Percentiles rank a stretch among this genome's conserved stretches.
Evolutionary conservation across 2,888 invertebrate genomes (phyloP).

Genomic region (Nowickia ferox): DNA sequence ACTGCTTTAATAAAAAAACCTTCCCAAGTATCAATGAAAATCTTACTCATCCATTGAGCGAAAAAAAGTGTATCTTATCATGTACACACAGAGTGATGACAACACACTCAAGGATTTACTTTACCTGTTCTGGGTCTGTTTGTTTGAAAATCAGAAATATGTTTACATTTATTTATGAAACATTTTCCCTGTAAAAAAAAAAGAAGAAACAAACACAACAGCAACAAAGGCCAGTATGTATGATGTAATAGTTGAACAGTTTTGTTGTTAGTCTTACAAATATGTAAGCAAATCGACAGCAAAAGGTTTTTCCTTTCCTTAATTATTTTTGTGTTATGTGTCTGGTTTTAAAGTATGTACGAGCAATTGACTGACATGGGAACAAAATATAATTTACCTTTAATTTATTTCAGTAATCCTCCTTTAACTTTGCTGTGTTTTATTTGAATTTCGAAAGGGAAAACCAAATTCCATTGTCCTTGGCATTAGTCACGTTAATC

Average conservation of each 20-base stretch:
- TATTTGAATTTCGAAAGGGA: neutral
- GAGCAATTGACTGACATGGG: conserved; percentile 24
- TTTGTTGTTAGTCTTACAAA: neutral
- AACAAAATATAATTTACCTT: neutral
- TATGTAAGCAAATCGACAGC: neutral
- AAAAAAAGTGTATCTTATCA: neutral
- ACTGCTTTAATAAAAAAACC: neutral
- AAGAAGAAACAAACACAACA: neutral
- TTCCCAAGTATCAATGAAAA: neutral
- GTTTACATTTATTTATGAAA: neutral
- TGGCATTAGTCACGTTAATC: conserved; percentile 29
- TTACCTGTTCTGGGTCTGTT: neutral
- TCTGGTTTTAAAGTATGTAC: neutral
- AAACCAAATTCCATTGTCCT: neutral
- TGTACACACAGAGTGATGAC: neutral
- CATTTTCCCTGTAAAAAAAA: neutral
- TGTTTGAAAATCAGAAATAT: neutral
- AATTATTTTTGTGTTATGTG: neutral
- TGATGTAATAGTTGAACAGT: conserved; percentile 12
- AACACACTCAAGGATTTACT: neutral
- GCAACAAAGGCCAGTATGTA: neutral
- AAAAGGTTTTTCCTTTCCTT: neutral
- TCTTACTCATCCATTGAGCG: neutral
- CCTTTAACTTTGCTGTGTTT: neutral
- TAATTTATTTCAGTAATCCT: conserved; percentile 13